Evolutionary conservation across 64 coral and sea anemone species (phyloP).

Genomic region (Acropora yongei): DNA sequence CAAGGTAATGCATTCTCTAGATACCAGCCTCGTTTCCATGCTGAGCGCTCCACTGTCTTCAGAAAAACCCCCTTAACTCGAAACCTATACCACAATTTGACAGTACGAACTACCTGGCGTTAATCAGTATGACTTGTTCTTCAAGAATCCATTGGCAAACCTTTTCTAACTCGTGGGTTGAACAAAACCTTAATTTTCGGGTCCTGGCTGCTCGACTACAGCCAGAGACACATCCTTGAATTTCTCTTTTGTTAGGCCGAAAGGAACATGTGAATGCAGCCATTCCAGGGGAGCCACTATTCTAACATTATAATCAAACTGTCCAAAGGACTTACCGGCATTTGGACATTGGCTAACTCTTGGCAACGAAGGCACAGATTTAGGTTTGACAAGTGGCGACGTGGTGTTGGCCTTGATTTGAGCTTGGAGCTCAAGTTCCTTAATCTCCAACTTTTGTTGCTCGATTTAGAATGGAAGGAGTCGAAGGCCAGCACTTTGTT

Average conservation of each 20-base stretch:
- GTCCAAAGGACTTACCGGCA: conserved; percentile 9
- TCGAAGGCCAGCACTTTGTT: not conserved
- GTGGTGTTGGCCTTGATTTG: not conserved
- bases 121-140: too few relatives aligned
- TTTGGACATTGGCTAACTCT: not conserved
- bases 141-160: too few relatives aligned
- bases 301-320: conserved; percentile 19
- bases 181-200: too few relatives aligned
- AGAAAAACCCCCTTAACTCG: too few relatives aligned
- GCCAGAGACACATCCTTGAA: not conserved
- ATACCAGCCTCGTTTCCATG: too few relatives aligned
- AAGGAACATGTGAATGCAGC: not conserved
- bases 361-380: not conserved
- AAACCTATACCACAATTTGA: too few relatives aligned
- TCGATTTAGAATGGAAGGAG: not conserved
- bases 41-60: too few relatives aligned
- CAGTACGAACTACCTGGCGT: too few relatives aligned
- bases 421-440: not conserved
- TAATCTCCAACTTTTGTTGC: conserved; percentile 2
- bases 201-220: not conserved
- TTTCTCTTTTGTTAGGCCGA: not conserved
- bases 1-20: too few relatives aligned
- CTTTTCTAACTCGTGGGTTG: too few relatives aligned
- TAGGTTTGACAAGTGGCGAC: not conserved
- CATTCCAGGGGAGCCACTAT: not conserved